Evolutionary conservation across 2,888 invertebrate genomes (phyloP).

Genomic region (Eupithecia dodoneata): DNA sequence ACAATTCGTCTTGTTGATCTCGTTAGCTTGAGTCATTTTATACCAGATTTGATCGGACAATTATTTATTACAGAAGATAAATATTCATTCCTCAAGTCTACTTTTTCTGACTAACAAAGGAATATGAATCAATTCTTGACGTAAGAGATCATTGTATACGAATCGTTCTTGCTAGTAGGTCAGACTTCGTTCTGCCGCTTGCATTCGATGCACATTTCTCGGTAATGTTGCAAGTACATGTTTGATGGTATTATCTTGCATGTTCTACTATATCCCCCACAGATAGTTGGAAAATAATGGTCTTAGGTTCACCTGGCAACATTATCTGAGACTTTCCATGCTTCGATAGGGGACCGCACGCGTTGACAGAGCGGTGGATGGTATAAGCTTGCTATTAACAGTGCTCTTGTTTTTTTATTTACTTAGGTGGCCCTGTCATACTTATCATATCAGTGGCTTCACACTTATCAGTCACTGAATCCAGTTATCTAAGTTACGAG

Average conservation of each 20-base stretch:
- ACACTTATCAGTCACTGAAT: not conserved
- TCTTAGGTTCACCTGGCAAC: slow-evolving; percentile 17
- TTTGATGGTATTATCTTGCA: slow-evolving; percentile 20
- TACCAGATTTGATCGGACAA: not conserved
- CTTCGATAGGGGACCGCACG: slow-evolving; percentile 42
- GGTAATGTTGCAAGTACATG: slow-evolving; percentile 21
- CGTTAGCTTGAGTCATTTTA: not conserved
- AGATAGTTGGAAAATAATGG: slow-evolving; percentile 17
- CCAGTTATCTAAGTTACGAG: not conserved
- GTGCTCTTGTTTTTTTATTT: slow-evolving; percentile 44
- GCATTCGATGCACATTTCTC: slow-evolving; percentile 22
- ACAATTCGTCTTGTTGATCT: not conserved
- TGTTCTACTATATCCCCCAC: slow-evolving; percentile 19
- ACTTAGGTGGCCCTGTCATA: slow-evolving; percentile 13
- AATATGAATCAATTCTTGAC: not conserved
- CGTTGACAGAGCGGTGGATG: slow-evolving; percentile 37
- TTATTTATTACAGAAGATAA: not conserved
- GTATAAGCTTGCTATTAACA: slow-evolving; percentile 42
- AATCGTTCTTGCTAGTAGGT: not conserved
- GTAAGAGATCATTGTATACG: slow-evolving; percentile 6
- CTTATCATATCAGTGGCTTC: not conserved
- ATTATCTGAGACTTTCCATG: slow-evolving; percentile 32
- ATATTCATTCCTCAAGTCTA: not conserved
- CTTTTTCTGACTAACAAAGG: not conserved
- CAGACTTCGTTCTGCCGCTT: slow-evolving; percentile 5